Percentiles rank a stretch among this genome's conserved stretches.
phyloP scores from a whole-genome alignment of 2,113 vertebrate genomes.

The Gulo gulo region DNA sequence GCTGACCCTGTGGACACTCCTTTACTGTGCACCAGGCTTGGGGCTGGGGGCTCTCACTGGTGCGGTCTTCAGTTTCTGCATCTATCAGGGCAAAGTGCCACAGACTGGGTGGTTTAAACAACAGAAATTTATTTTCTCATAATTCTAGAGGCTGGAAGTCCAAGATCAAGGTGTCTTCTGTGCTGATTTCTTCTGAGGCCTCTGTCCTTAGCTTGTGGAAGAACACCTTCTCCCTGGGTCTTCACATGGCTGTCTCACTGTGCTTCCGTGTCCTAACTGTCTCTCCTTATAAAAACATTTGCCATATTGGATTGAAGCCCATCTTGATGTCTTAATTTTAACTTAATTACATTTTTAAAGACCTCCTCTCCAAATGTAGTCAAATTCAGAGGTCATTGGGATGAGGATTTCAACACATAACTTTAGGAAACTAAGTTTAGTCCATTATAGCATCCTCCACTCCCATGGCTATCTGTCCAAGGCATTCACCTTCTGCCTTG shows the following conservation, averaged over 20 bases:
- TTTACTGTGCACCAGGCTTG: accelerated
- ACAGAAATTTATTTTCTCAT: not conserved
- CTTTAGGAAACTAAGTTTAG: not conserved
- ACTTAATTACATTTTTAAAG: not conserved
- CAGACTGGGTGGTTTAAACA: not conserved
- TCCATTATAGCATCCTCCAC: accelerated
- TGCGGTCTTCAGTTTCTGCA: accelerated
- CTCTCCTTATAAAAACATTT: not conserved
- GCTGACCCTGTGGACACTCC: accelerated
- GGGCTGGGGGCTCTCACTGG: accelerated
- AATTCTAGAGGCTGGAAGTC: not conserved
- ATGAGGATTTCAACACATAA: not conserved
- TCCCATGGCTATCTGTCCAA: not conserved
- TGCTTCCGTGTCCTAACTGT: not conserved
- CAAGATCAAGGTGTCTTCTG: accelerated
- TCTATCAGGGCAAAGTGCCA: accelerated
- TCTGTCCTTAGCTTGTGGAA: not conserved
- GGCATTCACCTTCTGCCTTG: not conserved
- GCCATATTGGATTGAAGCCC: not conserved
- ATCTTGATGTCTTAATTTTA: not conserved
- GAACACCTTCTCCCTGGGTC: not conserved
- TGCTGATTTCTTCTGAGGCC: accelerated
- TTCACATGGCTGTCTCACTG: not conserved
- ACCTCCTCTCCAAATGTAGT: not conserved
- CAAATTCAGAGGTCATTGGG: accelerated